Percentiles rank a stretch among this genome's conserved stretches.
Evolutionary conservation across 2,797 vertebrate genomes (phyloP).

Genomic region (Peromyscus melanophrys): DNA sequence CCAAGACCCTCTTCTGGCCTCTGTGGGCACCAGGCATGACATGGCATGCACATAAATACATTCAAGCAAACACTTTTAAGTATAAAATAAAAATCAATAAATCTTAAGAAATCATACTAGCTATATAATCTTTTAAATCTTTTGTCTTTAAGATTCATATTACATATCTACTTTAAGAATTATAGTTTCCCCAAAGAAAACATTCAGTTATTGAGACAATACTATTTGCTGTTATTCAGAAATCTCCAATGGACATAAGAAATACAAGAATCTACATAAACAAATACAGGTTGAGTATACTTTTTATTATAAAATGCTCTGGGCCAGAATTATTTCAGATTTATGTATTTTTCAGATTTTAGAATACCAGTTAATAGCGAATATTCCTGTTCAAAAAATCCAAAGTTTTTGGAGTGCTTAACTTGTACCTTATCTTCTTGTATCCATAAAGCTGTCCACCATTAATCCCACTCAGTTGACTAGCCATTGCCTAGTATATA

Average conservation of each 20-base stretch:
- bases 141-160: background rate
- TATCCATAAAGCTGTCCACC: background rate
- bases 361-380: background rate
- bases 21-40: background rate
- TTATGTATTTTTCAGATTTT: background rate
- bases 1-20: background rate
- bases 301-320: background rate
- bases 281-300: background rate
- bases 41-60: background rate
- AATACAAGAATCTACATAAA: background rate
- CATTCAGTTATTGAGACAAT: constrained; percentile 4
- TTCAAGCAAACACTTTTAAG: background rate
- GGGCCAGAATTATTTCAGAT: background rate
- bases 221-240: constrained; percentile 1
- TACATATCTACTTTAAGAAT: constrained; percentile 33
- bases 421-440: background rate
- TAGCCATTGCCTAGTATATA: constrained; percentile 13
- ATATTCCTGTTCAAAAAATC: background rate
- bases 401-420: background rate
- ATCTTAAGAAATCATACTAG: constrained; percentile 10
- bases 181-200: constrained; percentile 27
- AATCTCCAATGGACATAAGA: constrained; percentile 1
- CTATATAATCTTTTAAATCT: background rate
- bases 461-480: constrained; percentile 41
- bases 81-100: background rate